These are phyloP conservation scores for Sceliomorpha sp. DNA, from an alignment of 2,888 invertebrate species.

Conservation along the genomic window DNA sequence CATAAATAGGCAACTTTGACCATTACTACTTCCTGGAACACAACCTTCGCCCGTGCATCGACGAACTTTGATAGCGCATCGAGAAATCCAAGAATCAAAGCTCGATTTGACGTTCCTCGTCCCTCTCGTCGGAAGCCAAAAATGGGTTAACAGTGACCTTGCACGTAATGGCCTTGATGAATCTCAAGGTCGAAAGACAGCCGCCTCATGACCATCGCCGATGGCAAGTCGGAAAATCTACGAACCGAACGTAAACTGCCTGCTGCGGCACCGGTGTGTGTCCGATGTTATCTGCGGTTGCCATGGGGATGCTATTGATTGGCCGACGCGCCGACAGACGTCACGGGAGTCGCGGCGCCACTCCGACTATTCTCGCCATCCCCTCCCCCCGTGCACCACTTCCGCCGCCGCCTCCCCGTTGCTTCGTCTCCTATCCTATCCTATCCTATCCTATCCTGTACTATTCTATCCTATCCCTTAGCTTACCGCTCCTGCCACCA, in stretches of 20 bases:
- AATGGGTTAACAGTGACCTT: conserved; percentile 28
- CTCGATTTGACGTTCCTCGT: too few relatives aligned
- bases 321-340: conserved; percentile 81
- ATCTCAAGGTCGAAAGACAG: conserved; percentile 49
- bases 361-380: conserved; percentile 82
- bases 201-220: conserved; percentile 45
- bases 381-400: conserved; percentile 68
- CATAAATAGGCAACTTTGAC: too few relatives aligned
- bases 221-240: conserved; percentile 61
- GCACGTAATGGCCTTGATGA: conserved; percentile 47
- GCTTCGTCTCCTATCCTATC: conserved; percentile 32
- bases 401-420: conserved; percentile 55
- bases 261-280: conserved; percentile 73
- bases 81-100: too few relatives aligned
- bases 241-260: conserved; percentile 55
- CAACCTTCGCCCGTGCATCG: too few relatives aligned
- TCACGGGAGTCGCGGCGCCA: conserved; percentile 83
- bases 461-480: conserved; percentile 47
- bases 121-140: too few relatives aligned
- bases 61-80: too few relatives aligned
- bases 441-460: too few relatives aligned
- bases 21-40: too few relatives aligned
- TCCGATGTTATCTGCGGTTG: conserved; percentile 81
- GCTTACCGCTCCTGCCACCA: conserved; percentile 56
- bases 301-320: conserved; percentile 81